Evolutionary conservation across 2,797 vertebrate species (phyloP), one percentile per base, ranked within the genome.

Genomic region (Chelmon rostratus): DNA sequence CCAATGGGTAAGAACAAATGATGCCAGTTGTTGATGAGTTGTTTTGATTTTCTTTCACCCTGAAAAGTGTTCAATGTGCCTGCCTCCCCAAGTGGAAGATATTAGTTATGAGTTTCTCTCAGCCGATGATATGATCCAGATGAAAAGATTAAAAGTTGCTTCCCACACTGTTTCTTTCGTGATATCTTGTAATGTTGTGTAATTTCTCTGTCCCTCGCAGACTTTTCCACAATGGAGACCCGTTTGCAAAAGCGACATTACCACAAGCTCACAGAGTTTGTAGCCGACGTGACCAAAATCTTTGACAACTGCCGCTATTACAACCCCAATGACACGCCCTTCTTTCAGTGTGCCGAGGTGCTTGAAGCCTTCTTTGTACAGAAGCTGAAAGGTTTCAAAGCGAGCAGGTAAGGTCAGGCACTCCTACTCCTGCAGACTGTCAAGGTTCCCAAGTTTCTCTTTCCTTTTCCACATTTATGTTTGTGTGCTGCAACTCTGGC

Each of bases 221-320:
- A 99, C 91, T 97, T 99, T 72, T 96, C 97, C 79, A 99, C 98
- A 40, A 99, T 99, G 97, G 98, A 99, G 76, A 97, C 97, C 68
- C 95, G 96, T 84, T 92, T 99, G 89, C 96, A 97, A 77, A 98
- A 96, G 63, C 96, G 98, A 68, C 97, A 97, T 93, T 99, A 99
- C 95, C 97, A 96, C 94, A 99, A 99, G 91, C 96, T 99, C 90
- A 98, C 98, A 0, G 98, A 99, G 93, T 99, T 98, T 82, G 98
- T 99, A 94, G 98, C 98, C 66, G 98, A 99, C 89, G 98, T 99
- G 97, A 99, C 98, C 98, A 99, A 99, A 98, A 98, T 99, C 93
- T 99, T 99, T 82, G 98, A 99, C 95, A 99, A 99, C 95, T 99
- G 98, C 94, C 98, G 98, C 95, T 99, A 99, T 82, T 99, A 99